These are phyloP conservation scores for Zoanthus sansibaricus DNA, from an alignment of 92 coral and sea anemone species.

Conservation along the genomic window DNA sequence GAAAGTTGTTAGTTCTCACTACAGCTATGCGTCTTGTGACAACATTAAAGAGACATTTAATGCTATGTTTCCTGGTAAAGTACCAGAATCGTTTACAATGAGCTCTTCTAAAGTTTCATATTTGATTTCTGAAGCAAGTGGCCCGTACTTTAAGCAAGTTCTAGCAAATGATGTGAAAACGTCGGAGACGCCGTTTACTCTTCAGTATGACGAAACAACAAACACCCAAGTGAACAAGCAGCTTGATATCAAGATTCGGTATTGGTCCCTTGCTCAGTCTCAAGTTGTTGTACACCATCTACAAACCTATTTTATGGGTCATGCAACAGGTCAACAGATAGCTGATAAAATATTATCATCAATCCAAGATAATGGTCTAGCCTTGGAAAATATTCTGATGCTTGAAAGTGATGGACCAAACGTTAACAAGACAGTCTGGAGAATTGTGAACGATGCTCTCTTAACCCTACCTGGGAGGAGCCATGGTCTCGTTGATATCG, in stretches of 20 bases:
- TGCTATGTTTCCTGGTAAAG: constrained; percentile 66
- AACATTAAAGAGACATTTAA: constrained; percentile 42
- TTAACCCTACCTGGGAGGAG: constrained; percentile 47
- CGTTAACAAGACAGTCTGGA: constrained; percentile 63
- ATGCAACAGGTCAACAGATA: constrained; percentile 63
- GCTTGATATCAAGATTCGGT: constrained; percentile 61
- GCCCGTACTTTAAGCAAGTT: constrained; percentile 63
- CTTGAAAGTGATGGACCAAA: constrained; percentile 63
- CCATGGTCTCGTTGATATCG: constrained; percentile 61
- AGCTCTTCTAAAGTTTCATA: constrained; percentile 70
- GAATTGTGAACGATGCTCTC: constrained; percentile 51
- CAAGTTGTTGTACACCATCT: constrained; percentile 66
- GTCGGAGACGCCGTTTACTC: constrained; percentile 51
- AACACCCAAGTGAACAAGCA: constrained; percentile 63
- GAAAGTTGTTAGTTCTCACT: constrained; percentile 57
- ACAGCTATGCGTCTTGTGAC: constrained; percentile 56
- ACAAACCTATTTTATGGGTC: constrained; percentile 64
- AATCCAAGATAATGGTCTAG: constrained; percentile 63
- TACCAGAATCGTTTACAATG: constrained; percentile 60
- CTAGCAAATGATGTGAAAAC: constrained; percentile 54
- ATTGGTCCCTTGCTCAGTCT: constrained; percentile 64
- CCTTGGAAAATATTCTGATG: constrained; percentile 54
- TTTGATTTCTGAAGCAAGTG: constrained; percentile 67
- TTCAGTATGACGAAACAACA: constrained; percentile 65
- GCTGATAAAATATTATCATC: constrained; percentile 45